A percentile compares a stretch with the other conserved stretches of the same genome.
phyloP scores from a whole-genome alignment of 2,113 vertebrate genomes.

The Vireo altiloquus region DNA sequence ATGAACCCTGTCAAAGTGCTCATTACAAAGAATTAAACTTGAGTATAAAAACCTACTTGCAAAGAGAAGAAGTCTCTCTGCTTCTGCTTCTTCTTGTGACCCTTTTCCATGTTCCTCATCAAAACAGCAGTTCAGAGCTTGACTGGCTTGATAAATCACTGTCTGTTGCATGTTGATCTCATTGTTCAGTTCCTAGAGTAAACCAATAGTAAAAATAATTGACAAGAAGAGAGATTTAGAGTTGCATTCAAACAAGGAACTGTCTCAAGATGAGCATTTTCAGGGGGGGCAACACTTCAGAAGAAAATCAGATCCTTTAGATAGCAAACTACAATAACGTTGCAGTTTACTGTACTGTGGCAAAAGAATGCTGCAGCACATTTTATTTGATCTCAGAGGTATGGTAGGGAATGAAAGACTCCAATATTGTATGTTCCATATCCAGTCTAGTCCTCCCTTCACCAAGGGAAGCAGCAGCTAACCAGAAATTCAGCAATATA shows the following conservation, averaged over 20 bases:
- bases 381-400: background rate
- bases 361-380: background rate
- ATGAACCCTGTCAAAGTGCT: fast-evolving
- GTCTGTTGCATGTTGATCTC: slow-evolving; percentile 95
- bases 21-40: background rate
- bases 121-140: slow-evolving; percentile 95
- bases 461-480: background rate
- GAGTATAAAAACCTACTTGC: slow-evolving; percentile 81
- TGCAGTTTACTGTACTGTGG: background rate
- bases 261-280: background rate
- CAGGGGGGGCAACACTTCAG: background rate
- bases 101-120: slow-evolving; percentile 97
- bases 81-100: slow-evolving; percentile 93
- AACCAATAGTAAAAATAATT: background rate
- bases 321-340: background rate
- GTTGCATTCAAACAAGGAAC: background rate
- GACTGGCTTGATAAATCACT: slow-evolving; percentile 94
- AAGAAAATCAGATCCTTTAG: background rate
- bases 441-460: background rate
- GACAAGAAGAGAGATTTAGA: background rate
- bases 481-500: background rate
- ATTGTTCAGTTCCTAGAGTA: slow-evolving; percentile 76
- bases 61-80: slow-evolving; percentile 89
- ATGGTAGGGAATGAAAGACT: background rate
- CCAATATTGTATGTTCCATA: background rate